phyloP scores from a whole-genome alignment of 1,140 invertebrate species.

The Oscheius sp. region DNA sequence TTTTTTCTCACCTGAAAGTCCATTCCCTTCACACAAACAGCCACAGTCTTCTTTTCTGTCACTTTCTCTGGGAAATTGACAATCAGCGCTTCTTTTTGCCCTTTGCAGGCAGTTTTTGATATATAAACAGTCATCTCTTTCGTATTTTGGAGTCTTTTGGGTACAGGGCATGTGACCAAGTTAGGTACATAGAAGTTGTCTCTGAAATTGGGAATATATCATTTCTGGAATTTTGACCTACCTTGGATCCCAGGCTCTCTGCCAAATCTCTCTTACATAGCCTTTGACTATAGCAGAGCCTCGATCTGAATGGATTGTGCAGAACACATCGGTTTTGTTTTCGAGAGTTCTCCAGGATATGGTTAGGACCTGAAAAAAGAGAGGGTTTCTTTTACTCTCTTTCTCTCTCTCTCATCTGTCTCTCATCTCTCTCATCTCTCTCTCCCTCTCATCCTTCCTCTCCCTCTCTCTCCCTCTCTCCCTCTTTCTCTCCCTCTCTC shows the following conservation, averaged over 20 bases:
- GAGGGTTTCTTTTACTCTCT: too few species aligned
- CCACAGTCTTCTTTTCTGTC: conserved; percentile 64
- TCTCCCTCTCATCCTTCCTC: too few species aligned
- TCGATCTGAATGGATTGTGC: conserved; percentile 19
- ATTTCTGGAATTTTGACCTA: background rate
- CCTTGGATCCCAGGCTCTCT: conserved; percentile 55
- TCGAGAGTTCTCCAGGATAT: conserved; percentile 37
- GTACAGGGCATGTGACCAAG: conserved; percentile 55
- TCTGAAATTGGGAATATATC: conserved; percentile 3
- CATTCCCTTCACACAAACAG: conserved; percentile 88
- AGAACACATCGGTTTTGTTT: conserved; percentile 23
- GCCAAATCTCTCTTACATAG: conserved; percentile 48
- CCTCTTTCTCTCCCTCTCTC: too few species aligned
- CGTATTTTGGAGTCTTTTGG: conserved; percentile 19
- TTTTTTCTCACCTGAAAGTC: conserved; percentile 71
- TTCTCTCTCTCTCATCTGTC: too few species aligned
- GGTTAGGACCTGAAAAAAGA: conserved; percentile 42
- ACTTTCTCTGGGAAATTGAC: conserved; percentile 18
- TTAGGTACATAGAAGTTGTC: conserved; percentile 51
- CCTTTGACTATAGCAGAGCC: conserved; percentile 32
- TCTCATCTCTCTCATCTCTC: too few species aligned
- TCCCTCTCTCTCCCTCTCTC: too few species aligned
- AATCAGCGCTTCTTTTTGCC: conserved; percentile 1
- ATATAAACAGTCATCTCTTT: conserved; percentile 11
- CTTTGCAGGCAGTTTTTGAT: background rate